Evolutionary conservation across 2,888 invertebrate genomes (phyloP).

Genomic region (Trachelus tabidus): DNA sequence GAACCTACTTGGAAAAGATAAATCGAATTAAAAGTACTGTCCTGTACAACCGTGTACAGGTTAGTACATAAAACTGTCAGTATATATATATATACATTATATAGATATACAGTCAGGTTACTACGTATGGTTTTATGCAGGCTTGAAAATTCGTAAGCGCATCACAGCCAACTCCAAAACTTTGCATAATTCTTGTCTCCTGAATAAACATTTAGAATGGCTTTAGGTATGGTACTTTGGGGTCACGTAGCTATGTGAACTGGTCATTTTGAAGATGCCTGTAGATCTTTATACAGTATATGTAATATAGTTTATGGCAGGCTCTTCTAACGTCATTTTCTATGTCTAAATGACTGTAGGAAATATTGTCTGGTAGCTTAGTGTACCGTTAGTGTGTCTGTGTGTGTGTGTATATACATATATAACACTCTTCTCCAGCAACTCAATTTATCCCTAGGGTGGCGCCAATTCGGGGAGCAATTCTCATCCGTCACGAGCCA

Average conservation of each 20-base stretch:
- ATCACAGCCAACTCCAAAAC: neutral
- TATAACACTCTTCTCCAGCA: too few relatives aligned
- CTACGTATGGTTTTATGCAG: neutral
- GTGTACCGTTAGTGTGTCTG: neutral
- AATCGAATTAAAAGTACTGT: neutral
- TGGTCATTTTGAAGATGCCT: neutral
- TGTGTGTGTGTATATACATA: neutral
- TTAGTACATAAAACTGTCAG: neutral
- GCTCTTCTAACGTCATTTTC: neutral
- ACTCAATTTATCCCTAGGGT: too few relatives aligned
- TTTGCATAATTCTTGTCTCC: neutral
- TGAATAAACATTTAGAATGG: neutral
- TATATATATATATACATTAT: slow-evolving; percentile 8
- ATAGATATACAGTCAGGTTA: slow-evolving; percentile 4
- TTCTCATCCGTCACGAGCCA: too few relatives aligned
- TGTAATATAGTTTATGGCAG: neutral
- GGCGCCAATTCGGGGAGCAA: too few relatives aligned
- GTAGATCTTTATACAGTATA: neutral
- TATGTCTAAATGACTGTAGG: neutral
- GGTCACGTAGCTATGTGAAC: neutral
- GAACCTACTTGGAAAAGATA: neutral
- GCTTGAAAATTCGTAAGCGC: neutral
- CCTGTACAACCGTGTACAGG: neutral
- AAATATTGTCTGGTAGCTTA: neutral
- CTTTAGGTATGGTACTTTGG: neutral